Evolutionary conservation across 2,888 invertebrate species (phyloP).

Genomic region (Euphydryas editha): DNA sequence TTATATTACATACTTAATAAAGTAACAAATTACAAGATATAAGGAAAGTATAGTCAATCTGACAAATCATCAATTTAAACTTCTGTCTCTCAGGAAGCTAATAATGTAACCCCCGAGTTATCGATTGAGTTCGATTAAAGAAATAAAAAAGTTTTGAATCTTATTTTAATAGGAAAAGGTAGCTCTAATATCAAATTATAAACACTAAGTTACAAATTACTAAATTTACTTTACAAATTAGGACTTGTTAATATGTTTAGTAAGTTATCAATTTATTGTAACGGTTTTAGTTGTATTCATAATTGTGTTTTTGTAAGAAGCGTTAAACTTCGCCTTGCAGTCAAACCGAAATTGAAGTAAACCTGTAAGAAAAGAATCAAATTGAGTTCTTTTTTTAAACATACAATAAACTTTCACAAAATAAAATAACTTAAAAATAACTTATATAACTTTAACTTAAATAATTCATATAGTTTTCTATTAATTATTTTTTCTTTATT

Average conservation of each 20-base stretch:
- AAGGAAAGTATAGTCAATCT: slow-evolving; percentile 32
- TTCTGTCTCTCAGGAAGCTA: slow-evolving; percentile 17
- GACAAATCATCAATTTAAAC: slow-evolving; percentile 29
- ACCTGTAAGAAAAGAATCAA: slow-evolving; percentile 32
- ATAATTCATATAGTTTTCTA: too few relatives aligned
- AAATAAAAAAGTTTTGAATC: neutral
- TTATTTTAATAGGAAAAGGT: neutral
- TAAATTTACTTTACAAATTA: too few relatives aligned
- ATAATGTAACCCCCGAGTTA: slow-evolving; percentile 15
- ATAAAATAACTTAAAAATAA: slow-evolving; percentile 16
- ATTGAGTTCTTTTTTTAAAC: neutral
- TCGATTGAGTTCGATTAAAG: neutral
- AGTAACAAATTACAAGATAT: slow-evolving; percentile 33
- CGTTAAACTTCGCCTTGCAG: slow-evolving; percentile 33
- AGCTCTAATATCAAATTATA: too few relatives aligned
- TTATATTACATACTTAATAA: slow-evolving; percentile 2
- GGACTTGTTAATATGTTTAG: neutral
- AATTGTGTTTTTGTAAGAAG: neutral
- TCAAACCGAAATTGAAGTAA: slow-evolving; percentile 21
- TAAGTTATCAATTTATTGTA: neutral
- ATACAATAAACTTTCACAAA: slow-evolving; percentile 13
- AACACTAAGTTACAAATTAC: too few relatives aligned
- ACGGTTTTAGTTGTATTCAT: neutral
- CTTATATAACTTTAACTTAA: too few relatives aligned
- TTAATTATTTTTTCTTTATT: too few relatives aligned